These are phyloP conservation scores for Ptilorrhoa leucosticta DNA, from an alignment of 2,113 vertebrate species.

Conservation along the genomic window DNA sequence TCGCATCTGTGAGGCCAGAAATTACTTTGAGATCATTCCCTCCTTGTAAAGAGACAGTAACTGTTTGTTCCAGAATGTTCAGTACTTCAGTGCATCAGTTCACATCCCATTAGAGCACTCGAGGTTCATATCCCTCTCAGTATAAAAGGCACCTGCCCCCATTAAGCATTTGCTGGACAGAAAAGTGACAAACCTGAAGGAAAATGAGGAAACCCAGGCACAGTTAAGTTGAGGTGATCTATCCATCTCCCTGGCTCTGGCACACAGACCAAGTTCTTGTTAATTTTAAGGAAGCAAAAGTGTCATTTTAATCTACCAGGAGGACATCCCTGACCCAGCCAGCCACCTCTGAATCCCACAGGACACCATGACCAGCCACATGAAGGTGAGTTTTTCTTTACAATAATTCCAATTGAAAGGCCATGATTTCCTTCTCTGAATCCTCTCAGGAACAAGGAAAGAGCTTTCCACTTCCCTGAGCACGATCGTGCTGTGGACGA, in stretches of 20 bases:
- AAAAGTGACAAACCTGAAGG: background rate
- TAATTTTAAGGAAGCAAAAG: background rate
- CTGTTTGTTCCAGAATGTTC: background rate
- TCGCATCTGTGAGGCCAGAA: background rate
- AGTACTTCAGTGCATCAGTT: background rate
- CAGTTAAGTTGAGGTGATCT: background rate
- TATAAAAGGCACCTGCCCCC: background rate
- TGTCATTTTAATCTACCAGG: background rate
- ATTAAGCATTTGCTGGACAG: background rate
- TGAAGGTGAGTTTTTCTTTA: background rate
- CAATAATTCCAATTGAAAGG: background rate
- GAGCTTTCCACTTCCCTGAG: background rate
- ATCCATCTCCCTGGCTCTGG: fast-evolving
- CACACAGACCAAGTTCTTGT: background rate
- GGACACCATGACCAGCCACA: background rate
- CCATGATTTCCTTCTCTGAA: background rate
- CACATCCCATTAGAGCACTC: background rate
- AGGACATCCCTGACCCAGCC: background rate
- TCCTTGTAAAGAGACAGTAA: background rate
- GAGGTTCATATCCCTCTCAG: background rate
- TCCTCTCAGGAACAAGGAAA: background rate
- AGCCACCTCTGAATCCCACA: background rate
- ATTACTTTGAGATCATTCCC: background rate
- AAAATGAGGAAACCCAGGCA: background rate
- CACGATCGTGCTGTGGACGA: background rate